phyloP scores from a whole-genome alignment of 2,797 vertebrate species.

The Trematomus bernacchii region DNA sequence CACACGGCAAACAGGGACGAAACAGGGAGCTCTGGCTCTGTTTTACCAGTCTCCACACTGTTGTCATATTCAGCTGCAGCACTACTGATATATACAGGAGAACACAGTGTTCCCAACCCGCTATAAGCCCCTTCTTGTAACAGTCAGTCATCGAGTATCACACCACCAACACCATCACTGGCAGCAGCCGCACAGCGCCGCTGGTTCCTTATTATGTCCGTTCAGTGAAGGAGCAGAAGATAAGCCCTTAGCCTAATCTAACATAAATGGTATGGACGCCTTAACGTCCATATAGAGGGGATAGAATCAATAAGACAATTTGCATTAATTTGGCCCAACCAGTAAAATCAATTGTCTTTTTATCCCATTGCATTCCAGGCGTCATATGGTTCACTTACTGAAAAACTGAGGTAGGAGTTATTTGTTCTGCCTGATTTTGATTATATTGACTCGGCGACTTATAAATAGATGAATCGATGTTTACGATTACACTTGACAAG shows the following conservation, averaged over 20 bases:
- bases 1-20: slow-evolving; percentile 54
- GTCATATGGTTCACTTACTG: background rate
- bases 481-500: background rate
- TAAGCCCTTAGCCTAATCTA: slow-evolving; percentile 27
- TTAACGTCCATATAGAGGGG: slow-evolving; percentile 7
- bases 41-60: slow-evolving; percentile 51
- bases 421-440: slow-evolving; percentile 1
- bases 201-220: slow-evolving; percentile 48
- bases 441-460: background rate
- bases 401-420: background rate
- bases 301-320: slow-evolving; percentile 24
- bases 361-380: background rate
- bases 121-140: slow-evolving; percentile 50
- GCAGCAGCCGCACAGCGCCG: slow-evolving; percentile 57
- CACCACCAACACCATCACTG: slow-evolving; percentile 59
- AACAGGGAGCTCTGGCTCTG: slow-evolving; percentile 55
- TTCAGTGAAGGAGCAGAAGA: slow-evolving; percentile 42
- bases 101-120: slow-evolving; percentile 71
- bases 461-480: background rate
- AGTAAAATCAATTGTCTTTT: background rate
- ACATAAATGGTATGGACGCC: slow-evolving; percentile 14
- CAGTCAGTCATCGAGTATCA: slow-evolving; percentile 66
- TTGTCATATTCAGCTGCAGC: slow-evolving; percentile 58
- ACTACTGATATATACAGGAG: slow-evolving; percentile 62
- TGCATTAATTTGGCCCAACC: slow-evolving; percentile 13